Evolutionary conservation across 2,888 invertebrate species (phyloP).

Genomic region (Piscicola geometra): DNA sequence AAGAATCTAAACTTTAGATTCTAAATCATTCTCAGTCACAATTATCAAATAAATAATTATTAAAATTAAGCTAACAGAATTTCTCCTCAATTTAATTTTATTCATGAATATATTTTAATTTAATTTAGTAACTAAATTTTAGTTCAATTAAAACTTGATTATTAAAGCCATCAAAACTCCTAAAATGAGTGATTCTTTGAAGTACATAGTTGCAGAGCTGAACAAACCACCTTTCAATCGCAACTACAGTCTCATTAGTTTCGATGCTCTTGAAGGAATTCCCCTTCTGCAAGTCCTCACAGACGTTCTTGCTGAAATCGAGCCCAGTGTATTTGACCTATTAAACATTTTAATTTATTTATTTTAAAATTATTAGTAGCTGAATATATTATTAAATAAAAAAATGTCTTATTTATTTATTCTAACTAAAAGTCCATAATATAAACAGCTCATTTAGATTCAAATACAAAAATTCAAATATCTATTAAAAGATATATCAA

Average conservation of each 20-base stretch:
- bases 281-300: slow-evolving; percentile 72
- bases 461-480: background rate
- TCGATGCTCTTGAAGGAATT: slow-evolving; percentile 72
- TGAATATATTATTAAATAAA: no score
- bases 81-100: no score
- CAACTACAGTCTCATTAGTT: slow-evolving; percentile 75
- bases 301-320: slow-evolving; percentile 70
- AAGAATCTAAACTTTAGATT: background rate
- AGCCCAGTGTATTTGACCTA: slow-evolving; percentile 60
- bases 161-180: no score
- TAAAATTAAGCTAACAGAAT: no score
- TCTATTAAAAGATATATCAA: background rate
- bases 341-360: no score
- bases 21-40: background rate
- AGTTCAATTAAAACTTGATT: background rate
- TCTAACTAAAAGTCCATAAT: no score
- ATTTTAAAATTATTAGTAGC: no score
- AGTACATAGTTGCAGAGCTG: slow-evolving; percentile 65
- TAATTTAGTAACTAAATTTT: background rate
- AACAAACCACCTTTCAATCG: slow-evolving; percentile 69
- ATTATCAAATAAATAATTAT: no score
- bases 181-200: slow-evolving; percentile 57
- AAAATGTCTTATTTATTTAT: no score
- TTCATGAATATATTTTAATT: no score
- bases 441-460: background rate